Conservation (phyloP, 2,113 vertebrate genomes). For the Meriones unguiculatus region DNA sequence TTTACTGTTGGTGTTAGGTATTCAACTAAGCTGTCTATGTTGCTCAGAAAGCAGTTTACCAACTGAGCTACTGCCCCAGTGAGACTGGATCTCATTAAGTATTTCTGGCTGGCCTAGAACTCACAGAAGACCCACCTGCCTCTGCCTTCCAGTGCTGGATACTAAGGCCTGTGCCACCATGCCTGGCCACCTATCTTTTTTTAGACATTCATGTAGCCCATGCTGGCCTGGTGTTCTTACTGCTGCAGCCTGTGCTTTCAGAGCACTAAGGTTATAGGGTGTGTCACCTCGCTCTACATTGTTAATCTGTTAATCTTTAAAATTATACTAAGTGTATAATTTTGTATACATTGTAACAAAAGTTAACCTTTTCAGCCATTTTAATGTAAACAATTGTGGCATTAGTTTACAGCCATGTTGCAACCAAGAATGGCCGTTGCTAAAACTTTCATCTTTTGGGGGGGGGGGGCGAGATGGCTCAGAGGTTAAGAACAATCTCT, state of each 20-base stretch:
- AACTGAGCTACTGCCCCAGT: not conserved
- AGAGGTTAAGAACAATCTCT: too few species aligned
- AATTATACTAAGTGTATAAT: not conserved
- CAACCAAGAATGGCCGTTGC: conserved; percentile 9
- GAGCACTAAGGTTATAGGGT: not conserved
- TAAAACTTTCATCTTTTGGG: not conserved
- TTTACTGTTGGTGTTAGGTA: not conserved
- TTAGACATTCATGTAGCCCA: not conserved
- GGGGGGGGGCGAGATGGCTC: too few species aligned
- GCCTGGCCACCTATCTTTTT: not conserved
- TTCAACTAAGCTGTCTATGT: not conserved
- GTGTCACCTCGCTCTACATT: not conserved
- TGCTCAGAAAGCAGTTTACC: not conserved
- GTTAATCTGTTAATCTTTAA: not conserved
- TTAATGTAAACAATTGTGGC: not conserved
- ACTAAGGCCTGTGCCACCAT: not conserved
- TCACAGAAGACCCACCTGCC: not conserved
- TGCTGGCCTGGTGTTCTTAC: not conserved
- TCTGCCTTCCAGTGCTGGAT: not conserved
- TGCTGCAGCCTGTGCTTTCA: not conserved
- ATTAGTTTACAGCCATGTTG: conserved; percentile 40
- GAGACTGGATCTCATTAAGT: not conserved
- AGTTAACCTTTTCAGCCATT: not conserved
- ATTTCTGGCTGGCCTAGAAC: not conserved
- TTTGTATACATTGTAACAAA: not conserved